Evolutionary conservation across 2,113 vertebrate genomes (phyloP).

Genomic region (Gopherus flavomarginatus): DNA sequence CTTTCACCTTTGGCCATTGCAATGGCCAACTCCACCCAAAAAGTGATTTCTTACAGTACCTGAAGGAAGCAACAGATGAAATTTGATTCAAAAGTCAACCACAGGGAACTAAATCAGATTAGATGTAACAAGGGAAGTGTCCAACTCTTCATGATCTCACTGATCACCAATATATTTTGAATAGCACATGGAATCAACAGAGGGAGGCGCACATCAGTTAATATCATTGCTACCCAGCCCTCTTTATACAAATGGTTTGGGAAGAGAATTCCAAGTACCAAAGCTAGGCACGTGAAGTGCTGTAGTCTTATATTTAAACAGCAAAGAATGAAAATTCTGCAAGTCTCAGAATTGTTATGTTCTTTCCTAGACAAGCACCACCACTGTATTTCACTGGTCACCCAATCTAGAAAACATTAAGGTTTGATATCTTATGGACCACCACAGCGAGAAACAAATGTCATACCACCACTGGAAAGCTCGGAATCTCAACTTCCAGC

Average conservation of each 20-base stretch:
- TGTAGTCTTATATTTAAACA: background rate
- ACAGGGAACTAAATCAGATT: background rate
- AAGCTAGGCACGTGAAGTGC: too few relatives aligned
- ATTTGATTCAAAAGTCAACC: background rate
- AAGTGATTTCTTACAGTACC: background rate
- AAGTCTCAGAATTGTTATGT: background rate
- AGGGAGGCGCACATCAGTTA: background rate
- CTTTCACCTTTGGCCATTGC: too few relatives aligned
- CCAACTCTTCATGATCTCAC: background rate
- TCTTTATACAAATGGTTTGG: background rate
- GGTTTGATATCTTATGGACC: background rate
- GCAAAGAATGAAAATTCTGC: background rate
- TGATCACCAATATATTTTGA: background rate
- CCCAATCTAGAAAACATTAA: background rate
- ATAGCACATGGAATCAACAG: background rate
- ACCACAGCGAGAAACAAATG: background rate
- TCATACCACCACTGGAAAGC: background rate
- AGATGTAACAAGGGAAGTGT: background rate
- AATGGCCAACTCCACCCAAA: too few relatives aligned
- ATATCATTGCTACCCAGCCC: background rate
- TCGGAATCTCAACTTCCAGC: background rate
- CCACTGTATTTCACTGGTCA: too few relatives aligned
- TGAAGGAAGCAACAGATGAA: background rate
- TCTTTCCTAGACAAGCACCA: background rate
- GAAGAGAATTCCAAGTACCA: background rate